These are phyloP conservation scores for Trichosurus vulpecula DNA, from an alignment of 2,797 vertebrate genomes.

Conservation along the genomic window DNA sequence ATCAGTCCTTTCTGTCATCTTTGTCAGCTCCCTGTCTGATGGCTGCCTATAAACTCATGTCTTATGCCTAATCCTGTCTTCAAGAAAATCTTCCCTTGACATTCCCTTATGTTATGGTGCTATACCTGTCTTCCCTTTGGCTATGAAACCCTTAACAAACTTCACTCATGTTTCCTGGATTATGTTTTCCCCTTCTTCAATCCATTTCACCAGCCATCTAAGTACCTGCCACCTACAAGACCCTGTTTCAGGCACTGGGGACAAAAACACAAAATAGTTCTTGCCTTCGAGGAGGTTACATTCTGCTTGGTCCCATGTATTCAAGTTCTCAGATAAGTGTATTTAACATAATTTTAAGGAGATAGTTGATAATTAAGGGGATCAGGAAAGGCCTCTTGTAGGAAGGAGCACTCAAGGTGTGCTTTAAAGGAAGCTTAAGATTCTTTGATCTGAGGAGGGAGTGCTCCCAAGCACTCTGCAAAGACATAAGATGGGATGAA, in stretches of 20 bases:
- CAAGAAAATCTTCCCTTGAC: not conserved
- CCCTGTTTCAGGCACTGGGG: not conserved
- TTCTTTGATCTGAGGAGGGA: not conserved
- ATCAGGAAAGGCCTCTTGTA: not conserved
- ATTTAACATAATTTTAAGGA: not conserved
- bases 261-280: not conserved
- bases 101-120: not conserved
- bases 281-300: not conserved
- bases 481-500: not conserved
- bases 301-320: not conserved
- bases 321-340: not conserved
- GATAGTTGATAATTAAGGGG: not conserved
- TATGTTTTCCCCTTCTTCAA: no score
- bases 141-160: not conserved
- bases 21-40: not conserved
- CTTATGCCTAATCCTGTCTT: not conserved
- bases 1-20: not conserved
- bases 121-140: not conserved
- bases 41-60: not conserved
- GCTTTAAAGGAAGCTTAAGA: not conserved
- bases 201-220: no score
- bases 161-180: not conserved
- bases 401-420: not conserved
- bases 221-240: no score
- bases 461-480: not conserved